Conservation (phyloP, 2,113 vertebrate genomes). For the Potamarius usumacintae region DNA sequence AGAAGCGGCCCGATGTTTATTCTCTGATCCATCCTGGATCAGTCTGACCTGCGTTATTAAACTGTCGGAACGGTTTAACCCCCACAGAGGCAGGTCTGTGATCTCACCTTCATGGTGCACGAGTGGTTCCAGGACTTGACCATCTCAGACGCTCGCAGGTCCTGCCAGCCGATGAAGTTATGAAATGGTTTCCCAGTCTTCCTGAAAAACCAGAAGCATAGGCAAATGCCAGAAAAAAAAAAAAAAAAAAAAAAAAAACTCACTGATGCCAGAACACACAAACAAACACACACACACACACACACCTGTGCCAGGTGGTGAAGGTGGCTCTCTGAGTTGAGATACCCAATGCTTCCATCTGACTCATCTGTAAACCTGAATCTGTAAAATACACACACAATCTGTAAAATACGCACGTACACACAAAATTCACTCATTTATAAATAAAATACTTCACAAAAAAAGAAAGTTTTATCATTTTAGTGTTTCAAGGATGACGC, state of each 20-base stretch:
- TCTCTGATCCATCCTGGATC: not conserved
- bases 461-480: not conserved
- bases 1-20: not conserved
- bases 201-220: conserved; percentile 67
- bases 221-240: not conserved
- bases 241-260: too few species aligned
- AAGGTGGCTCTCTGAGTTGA: conserved; percentile 91
- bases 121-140: conserved; percentile 90
- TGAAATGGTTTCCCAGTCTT: conserved; percentile 89
- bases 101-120: conserved; percentile 84
- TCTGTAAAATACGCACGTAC: conserved; percentile 63
- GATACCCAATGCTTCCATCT: conserved; percentile 88
- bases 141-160: conserved; percentile 82
- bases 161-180: conserved; percentile 98
- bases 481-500: not conserved
- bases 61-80: not conserved
- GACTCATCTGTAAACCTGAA: conserved; percentile 83
- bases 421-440: not conserved
- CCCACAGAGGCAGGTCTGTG: not conserved
- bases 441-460: not conserved
- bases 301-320: conserved; percentile 90
- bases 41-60: not conserved
- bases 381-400: conserved; percentile 68
- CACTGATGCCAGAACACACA: not conserved
- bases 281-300: not conserved